Percentiles rank a stretch among this genome's conserved stretches.
These are phyloP conservation scores for Hydrotaea diabolus DNA, from an alignment of 2,888 invertebrate genomes.

Conservation along the genomic window DNA sequence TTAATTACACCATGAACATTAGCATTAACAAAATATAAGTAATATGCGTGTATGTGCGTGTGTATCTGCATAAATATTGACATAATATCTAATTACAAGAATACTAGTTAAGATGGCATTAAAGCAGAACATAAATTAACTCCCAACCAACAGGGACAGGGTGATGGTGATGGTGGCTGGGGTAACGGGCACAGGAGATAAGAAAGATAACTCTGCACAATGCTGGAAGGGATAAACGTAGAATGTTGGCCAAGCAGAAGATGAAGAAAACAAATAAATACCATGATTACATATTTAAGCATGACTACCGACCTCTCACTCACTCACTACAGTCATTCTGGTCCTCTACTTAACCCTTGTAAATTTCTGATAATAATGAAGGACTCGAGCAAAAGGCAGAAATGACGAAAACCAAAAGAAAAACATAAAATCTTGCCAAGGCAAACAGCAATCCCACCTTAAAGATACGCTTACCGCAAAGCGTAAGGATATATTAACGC, in stretches of 20 bases:
- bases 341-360: constrained; percentile 57
- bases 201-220: not conserved
- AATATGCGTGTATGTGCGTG: not conserved
- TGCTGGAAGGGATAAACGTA: not conserved
- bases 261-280: constrained; percentile 34
- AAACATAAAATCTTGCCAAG: constrained; percentile 11
- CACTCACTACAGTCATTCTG: not conserved
- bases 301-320: constrained; percentile 40
- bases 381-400: constrained; percentile 1
- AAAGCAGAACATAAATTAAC: constrained; percentile 56
- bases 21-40: constrained; percentile 48
- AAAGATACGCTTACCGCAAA: constrained; percentile 33
- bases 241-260: not conserved
- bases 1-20: constrained; percentile 49
- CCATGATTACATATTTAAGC: constrained; percentile 42
- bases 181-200: constrained; percentile 20
- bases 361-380: constrained; percentile 39
- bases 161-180: too few relatives aligned
- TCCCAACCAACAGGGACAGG: not conserved
- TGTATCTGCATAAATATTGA: constrained; percentile 57
- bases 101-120: constrained; percentile 38
- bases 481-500: constrained; percentile 12
- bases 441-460: constrained; percentile 25
- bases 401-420: not conserved
- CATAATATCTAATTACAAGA: constrained; percentile 59